These are phyloP conservation scores for Micropoecilia bifurca DNA, from an alignment of 2,797 vertebrate genomes.

Conservation along the genomic window DNA sequence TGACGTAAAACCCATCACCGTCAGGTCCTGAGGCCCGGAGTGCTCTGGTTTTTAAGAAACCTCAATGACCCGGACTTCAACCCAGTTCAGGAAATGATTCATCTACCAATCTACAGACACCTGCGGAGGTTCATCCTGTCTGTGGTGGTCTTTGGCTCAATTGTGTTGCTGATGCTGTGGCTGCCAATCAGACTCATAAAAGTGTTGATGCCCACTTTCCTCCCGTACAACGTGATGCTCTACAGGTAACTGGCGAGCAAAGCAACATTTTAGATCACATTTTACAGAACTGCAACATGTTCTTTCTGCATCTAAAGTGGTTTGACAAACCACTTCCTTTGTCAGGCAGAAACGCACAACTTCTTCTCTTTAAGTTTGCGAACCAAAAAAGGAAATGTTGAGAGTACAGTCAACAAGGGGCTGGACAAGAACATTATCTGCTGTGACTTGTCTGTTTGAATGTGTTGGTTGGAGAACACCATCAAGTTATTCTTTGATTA, in stretches of 20 bases:
- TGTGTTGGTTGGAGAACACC: not conserved
- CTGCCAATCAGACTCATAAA: slow-evolving; percentile 97
- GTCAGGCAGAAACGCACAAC: not conserved
- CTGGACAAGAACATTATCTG: not conserved
- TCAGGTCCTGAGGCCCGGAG: slow-evolving; percentile 96
- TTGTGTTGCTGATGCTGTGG: slow-evolving; percentile 98
- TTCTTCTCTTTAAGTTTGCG: not conserved
- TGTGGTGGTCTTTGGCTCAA: slow-evolving; percentile 98
- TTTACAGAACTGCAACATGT: not conserved
- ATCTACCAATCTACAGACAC: slow-evolving; percentile 97
- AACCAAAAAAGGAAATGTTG: not conserved
- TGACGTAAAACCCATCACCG: slow-evolving; percentile 5
- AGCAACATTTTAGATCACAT: not conserved
- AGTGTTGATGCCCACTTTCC: slow-evolving; percentile 91
- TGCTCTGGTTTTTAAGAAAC: slow-evolving; percentile 99
- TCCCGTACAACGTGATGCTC: slow-evolving; percentile 99
- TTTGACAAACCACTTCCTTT: not conserved
- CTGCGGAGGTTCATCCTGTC: slow-evolving; percentile 97
- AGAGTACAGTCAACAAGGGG: not conserved
- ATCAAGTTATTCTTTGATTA: slow-evolving; percentile 1
- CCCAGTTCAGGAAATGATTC: slow-evolving; percentile 99
- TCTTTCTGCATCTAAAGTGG: not conserved
- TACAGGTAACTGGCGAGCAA: slow-evolving; percentile 87
- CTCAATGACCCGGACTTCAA: slow-evolving; percentile 99
- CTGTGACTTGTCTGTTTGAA: not conserved